Base-by-base conservation (phyloP, 1,140 invertebrate genomes). In the Sinonovacula constricta region DNA sequence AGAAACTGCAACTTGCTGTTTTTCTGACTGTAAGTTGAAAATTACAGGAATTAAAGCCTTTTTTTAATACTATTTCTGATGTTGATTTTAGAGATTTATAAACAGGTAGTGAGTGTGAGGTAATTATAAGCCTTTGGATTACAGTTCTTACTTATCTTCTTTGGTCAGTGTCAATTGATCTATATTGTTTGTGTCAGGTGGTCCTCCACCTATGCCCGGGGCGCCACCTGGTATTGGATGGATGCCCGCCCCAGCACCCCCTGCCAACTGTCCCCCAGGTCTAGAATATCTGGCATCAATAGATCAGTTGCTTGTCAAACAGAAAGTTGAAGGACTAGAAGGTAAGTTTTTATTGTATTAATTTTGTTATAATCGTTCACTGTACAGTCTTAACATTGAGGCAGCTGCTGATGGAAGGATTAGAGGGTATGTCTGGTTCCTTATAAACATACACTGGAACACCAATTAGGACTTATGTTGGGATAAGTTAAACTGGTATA, bases 211-310 rank as follows among this genome's bases (percentile, higher is more conserved):
- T 33, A 18, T 18, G 7, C 28, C 24, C 62, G 22, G 57, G 30
- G 59, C n/a, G 36, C 59, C 53, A 1, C 79, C 68, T 67, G 72
- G 60, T 3, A 77, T 49, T 28, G 82, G 82, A 33, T 84, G 83
- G 82, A 54, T 60, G 26, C 71, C 65, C 14, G 69, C 76, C 2
- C 93, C 91, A 89, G 95, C 94, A 75, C 92, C 93, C 92, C 93
- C 93, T 83, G 94, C 93, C 90, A 96, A 94, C 89, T 97, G 95
- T 92, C 97, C 95, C 65, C 95, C 94, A 87, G 97, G 96, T 81
- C 94, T 98, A 93, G 96, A 97, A 93, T 98, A 96, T 93, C 94
- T 98, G 92, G 95, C 95, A 89, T 93, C 93, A 93, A 94, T 98
- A 93, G 96, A 98, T 91, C 94, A 96, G 83, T 92, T 98, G 54